Conservation (phyloP, 2,113 vertebrate species). For the Zonotrichia leucophrys region DNA sequence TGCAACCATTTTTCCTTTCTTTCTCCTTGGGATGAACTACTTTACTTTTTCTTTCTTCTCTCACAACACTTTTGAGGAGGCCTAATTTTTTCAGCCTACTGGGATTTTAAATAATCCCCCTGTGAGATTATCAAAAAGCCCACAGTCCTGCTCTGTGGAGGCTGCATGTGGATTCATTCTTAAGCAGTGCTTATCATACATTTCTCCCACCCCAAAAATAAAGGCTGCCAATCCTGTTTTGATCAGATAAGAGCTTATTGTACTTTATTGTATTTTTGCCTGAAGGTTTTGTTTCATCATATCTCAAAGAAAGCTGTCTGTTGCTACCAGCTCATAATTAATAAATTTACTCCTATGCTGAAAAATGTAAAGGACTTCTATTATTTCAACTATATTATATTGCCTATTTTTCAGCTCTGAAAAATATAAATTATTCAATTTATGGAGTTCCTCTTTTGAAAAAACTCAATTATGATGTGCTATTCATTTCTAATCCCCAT, state of each 20-base stretch:
- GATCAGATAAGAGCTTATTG: not conserved
- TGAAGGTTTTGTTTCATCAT: not conserved
- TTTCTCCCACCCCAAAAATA: not conserved
- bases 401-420: not conserved
- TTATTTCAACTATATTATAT: not conserved
- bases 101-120: not conserved
- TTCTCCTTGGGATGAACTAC: not conserved
- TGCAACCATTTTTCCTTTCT: not conserved
- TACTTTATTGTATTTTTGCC: conserved; percentile 5
- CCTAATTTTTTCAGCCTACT: not conserved
- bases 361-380: not conserved
- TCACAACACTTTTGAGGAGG: not conserved
- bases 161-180: not conserved
- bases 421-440: not conserved
- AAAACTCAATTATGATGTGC: not conserved
- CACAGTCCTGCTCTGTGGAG: not conserved
- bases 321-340: not conserved
- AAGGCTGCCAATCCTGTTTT: not conserved
- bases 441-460: not conserved
- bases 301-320: not conserved
- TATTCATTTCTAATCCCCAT: not conserved
- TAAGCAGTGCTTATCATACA: not conserved
- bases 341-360: not conserved
- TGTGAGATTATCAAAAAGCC: not conserved
- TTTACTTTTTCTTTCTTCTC: not conserved